Evolutionary conservation across 2,113 vertebrate species (phyloP), one percentile per base, ranked within the genome.

Genomic region (Azemiops feae): DNA sequence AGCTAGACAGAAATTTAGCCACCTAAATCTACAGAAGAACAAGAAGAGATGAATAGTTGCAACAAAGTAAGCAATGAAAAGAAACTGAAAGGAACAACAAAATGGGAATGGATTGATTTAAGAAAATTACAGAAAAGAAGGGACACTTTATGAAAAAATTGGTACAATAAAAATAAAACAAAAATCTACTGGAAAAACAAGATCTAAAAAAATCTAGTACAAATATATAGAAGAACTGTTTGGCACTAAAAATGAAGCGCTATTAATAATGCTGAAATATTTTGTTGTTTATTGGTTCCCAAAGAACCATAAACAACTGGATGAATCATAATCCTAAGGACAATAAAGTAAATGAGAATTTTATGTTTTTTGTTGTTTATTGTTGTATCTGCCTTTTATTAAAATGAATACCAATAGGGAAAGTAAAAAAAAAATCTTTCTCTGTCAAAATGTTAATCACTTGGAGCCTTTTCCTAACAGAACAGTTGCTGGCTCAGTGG

Each of bases 331-430:
- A 11, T 94, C 43, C 55, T 93, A 93, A 89, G 69, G 53, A 88
- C 94, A 94, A 39, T 87, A 92, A 52, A 91, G 88, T 1, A 1
- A 89, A 92, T 91, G 54, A 95, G 81, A 94, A 14, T 85, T 64
- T 93, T 93, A 53, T 94, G n/a, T 91, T 94, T 94, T 94, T 94
- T 93, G 89, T 60, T 96, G 14, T 50, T 91, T 85, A 30, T 94
- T 94, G 94, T 94, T 95, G 50, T 94, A 60, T 94, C 50, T 94
- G 91, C 50, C 7, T 88, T 58, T 81, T 94, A 93, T 91, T 89
- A 88, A 92, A 90, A 69, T 23, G 92, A 91, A 95, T 81, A 81
- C 85, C 16, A 87, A 60, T 92, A 22, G 92, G 90, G 93, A 43
- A 34, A 6, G 93, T 88, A 18, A 45, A 58, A 87, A 64, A 47